These are phyloP conservation scores for Urocitellus parryii DNA, from an alignment of 2,113 vertebrate genomes.

Conservation along the genomic window DNA sequence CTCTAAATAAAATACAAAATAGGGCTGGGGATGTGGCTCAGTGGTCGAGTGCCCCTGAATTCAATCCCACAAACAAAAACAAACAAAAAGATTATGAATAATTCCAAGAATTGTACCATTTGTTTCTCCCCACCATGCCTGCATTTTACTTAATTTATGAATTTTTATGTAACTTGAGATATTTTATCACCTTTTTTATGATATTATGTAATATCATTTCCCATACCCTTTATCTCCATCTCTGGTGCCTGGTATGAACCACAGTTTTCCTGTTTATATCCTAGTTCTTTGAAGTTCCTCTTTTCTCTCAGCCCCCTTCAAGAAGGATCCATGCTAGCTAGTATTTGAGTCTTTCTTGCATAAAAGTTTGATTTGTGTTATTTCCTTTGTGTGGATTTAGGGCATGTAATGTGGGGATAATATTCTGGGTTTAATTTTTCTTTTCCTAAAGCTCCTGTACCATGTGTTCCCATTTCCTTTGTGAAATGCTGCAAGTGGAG, in stretches of 20 bases:
- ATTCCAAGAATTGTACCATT: no score
- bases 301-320: fast-evolving
- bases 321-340: neutral
- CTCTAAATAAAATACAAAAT: no score
- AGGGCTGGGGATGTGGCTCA: no score
- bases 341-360: neutral
- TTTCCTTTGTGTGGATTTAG: neutral
- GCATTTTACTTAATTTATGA: neutral
- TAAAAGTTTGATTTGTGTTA: neutral
- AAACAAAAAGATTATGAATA: neutral
- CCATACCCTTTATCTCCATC: neutral
- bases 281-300: neutral
- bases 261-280: neutral
- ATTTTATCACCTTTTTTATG: neutral
- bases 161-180: neutral
- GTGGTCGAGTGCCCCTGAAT: no score
- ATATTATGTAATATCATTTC: neutral
- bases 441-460: neutral
- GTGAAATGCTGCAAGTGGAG: neutral
- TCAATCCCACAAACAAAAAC: no score
- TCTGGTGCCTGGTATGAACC: no score
- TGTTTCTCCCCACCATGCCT: neutral
- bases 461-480: neutral
- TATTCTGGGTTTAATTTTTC: neutral
- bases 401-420: no score